Evolutionary conservation across 2,113 vertebrate genomes (phyloP).

Genomic region (Lampris megalopsis): DNA sequence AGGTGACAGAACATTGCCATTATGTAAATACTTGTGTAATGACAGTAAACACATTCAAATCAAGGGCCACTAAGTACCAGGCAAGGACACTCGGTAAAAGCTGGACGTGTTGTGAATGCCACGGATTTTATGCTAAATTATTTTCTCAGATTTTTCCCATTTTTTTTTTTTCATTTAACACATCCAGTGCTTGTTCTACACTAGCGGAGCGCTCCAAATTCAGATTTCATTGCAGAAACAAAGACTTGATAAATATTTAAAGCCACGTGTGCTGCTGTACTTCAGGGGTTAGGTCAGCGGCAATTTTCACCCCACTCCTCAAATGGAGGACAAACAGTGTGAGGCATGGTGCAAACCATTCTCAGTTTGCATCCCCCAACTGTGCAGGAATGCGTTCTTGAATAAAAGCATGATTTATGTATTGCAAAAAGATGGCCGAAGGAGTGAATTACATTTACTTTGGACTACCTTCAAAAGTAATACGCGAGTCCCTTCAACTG

Average conservation of each 20-base stretch:
- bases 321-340: conserved; percentile 50
- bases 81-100: conserved; percentile 14
- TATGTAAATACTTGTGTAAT: conserved; percentile 39
- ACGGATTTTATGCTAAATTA: conserved; percentile 17
- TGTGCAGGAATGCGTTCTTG: conserved; percentile 61
- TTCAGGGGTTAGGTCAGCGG: conserved; percentile 45
- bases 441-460: neutral
- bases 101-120: conserved; percentile 51
- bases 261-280: conserved; percentile 28
- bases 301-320: conserved; percentile 57
- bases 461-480: conserved; percentile 26
- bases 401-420: conserved; percentile 63
- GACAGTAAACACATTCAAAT: conserved; percentile 46
- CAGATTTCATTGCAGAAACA: conserved; percentile 37
- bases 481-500: conserved; percentile 12
- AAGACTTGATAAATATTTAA: conserved; percentile 18
- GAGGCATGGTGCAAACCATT: conserved; percentile 42
- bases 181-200: neutral
- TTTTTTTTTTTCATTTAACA: conserved; percentile 22
- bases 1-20: conserved; percentile 12
- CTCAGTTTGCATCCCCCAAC: conserved; percentile 32
- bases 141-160: neutral
- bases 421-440: conserved; percentile 36
- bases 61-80: conserved; percentile 27
- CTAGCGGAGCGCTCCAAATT: conserved; percentile 8